phyloP scores from a whole-genome alignment of 2,113 vertebrate species.

The Pogona vitticeps region DNA sequence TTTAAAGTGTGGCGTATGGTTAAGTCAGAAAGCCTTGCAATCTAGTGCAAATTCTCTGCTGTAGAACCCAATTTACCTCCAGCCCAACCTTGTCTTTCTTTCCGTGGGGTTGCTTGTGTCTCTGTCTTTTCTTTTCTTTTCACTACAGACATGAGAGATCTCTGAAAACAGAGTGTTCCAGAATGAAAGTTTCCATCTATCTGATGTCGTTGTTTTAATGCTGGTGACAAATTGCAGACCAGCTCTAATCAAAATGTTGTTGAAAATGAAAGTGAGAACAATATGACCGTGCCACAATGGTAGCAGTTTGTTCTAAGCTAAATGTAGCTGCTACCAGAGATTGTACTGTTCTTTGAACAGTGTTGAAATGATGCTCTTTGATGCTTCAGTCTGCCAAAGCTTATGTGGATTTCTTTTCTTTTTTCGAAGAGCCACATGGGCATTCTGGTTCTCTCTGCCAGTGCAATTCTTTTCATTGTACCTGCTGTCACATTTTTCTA shows the following conservation, averaged over 20 bases:
- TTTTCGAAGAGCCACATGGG: slow-evolving; percentile 4
- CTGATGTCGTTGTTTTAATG: not conserved
- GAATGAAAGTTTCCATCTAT: not conserved
- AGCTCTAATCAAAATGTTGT: slow-evolving; percentile 31
- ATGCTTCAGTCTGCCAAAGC: slow-evolving; percentile 27
- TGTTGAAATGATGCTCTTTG: slow-evolving; percentile 6
- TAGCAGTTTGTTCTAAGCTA: slow-evolving; percentile 41
- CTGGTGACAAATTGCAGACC: slow-evolving; percentile 15
- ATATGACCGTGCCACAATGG: slow-evolving; percentile 5
- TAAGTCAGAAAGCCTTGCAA: not conserved
- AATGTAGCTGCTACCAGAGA: slow-evolving; percentile 12
- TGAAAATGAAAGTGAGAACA: slow-evolving; percentile 33
- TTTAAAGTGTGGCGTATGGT: not conserved
- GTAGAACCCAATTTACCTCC: not conserved
- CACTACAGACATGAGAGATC: not conserved
- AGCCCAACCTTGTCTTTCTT: not conserved
- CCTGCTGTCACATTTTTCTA: not conserved
- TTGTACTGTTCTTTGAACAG: slow-evolving; percentile 35
- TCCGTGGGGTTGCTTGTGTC: not conserved
- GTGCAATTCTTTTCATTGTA: not conserved
- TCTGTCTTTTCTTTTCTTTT: not conserved
- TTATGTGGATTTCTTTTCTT: not conserved
- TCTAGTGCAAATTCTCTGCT: not conserved
- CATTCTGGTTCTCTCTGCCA: not conserved
- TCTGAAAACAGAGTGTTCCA: not conserved